A percentile compares a stretch with the other conserved stretches of the same genome.
These are phyloP conservation scores for Charadrius vociferus DNA, from an alignment of 2,113 vertebrate genomes.

Conservation along the genomic window DNA sequence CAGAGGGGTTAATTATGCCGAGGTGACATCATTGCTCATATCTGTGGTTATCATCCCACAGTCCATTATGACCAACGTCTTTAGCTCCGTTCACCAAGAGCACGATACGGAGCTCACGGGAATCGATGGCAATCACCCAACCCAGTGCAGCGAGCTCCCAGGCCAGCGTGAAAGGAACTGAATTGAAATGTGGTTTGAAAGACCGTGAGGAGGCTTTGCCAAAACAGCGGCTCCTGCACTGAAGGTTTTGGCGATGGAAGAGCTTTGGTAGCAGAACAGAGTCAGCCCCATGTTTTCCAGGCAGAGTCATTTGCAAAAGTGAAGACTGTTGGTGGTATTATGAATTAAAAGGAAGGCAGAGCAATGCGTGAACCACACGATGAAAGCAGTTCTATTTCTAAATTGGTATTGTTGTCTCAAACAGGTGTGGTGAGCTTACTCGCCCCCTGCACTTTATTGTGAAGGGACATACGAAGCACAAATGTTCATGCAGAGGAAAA, in stretches of 20 bases:
- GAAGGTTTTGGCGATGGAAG: background rate
- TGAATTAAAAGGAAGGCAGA: background rate
- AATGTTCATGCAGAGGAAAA: background rate
- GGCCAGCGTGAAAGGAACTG: background rate
- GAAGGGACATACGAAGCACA: background rate
- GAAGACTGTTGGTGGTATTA: background rate
- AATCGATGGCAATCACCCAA: background rate
- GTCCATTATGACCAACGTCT: background rate
- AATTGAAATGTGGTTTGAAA: background rate
- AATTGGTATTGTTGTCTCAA: background rate
- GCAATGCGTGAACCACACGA: background rate
- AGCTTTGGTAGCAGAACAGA: background rate
- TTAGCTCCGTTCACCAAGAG: background rate
- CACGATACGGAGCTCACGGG: background rate
- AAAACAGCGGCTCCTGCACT: background rate
- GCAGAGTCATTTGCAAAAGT: background rate
- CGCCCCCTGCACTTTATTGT: background rate
- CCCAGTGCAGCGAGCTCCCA: background rate
- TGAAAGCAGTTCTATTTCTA: background rate
- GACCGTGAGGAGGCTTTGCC: background rate
- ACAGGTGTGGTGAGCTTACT: background rate
- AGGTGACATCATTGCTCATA: background rate
- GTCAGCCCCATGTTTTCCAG: background rate
- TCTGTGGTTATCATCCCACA: background rate
- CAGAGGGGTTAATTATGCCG: background rate